These are phyloP conservation scores for Chlamydotis undulata DNA, from an alignment of 2,113 vertebrate species.

Conservation along the genomic window DNA sequence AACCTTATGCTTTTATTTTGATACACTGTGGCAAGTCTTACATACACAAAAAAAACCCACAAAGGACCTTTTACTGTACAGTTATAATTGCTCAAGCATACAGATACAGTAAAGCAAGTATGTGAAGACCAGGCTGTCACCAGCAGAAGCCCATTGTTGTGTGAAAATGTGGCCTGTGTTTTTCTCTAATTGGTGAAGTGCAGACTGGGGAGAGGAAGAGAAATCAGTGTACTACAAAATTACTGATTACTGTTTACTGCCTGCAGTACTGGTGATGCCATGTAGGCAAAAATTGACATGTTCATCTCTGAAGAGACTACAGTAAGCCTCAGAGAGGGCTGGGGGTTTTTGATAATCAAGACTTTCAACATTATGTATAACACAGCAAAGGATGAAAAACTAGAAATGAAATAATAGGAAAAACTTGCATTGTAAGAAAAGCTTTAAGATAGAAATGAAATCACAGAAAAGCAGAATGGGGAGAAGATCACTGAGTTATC, in stretches of 20 bases:
- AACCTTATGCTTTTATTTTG: neutral
- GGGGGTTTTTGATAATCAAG: neutral
- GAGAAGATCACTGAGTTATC: neutral
- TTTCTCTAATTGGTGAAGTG: neutral
- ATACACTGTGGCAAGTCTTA: neutral
- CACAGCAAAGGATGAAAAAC: neutral
- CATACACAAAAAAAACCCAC: neutral
- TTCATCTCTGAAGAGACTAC: neutral
- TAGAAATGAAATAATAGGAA: neutral
- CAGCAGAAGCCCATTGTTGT: neutral
- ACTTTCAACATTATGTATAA: neutral
- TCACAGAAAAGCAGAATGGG: neutral
- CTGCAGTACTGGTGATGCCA: neutral
- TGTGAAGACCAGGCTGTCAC: neutral
- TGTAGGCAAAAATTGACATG: neutral
- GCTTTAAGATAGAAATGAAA: neutral
- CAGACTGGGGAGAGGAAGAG: neutral
- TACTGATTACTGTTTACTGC: neutral
- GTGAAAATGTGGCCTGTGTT: neutral
- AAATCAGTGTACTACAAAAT: neutral
- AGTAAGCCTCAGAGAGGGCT: neutral
- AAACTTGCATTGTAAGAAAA: neutral
- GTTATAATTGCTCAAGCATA: neutral
- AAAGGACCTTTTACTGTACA: neutral
- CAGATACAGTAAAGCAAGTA: neutral